A percentile compares a stretch with the other conserved stretches of the same genome.
Conservation (phyloP, 1,140 invertebrate genomes). For the Paracyclopina nana region DNA sequence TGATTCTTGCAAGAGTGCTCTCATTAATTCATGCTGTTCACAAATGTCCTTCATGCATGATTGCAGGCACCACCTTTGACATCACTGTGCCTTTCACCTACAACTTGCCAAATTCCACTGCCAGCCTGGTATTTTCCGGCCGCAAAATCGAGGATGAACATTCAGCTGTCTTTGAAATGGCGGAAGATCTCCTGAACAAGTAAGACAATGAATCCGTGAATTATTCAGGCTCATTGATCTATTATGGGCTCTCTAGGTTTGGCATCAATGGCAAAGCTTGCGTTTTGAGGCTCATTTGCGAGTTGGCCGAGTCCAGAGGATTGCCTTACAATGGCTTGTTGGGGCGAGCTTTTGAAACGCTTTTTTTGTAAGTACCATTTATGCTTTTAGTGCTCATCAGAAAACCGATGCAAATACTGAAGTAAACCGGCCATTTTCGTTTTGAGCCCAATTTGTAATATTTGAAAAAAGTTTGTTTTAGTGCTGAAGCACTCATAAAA, state of each 20-base stretch:
- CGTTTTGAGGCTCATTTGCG: background rate
- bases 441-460: too few species aligned
- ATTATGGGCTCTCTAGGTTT: background rate
- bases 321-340: background rate
- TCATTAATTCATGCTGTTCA: background rate
- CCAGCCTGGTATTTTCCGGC: background rate
- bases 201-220: background rate
- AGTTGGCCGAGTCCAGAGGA: background rate
- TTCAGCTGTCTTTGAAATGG: background rate
- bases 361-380: conserved; percentile 1
- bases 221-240: background rate
- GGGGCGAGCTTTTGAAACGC: background rate
- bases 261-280: background rate
- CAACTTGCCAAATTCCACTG: background rate
- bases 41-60: background rate
- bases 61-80: background rate
- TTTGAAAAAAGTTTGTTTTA: too few species aligned
- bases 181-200: conserved; percentile 1
- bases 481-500: too few species aligned
- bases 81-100: background rate
- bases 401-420: too few species aligned
- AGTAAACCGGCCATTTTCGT: too few species aligned
- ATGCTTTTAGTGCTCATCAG: too few species aligned
- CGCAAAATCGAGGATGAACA: background rate
- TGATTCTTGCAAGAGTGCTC: background rate